A percentile compares a stretch with the other conserved stretches of the same genome.
Evolutionary conservation across 1,140 invertebrate species (phyloP).

Genomic region (Arion vulgaris): DNA sequence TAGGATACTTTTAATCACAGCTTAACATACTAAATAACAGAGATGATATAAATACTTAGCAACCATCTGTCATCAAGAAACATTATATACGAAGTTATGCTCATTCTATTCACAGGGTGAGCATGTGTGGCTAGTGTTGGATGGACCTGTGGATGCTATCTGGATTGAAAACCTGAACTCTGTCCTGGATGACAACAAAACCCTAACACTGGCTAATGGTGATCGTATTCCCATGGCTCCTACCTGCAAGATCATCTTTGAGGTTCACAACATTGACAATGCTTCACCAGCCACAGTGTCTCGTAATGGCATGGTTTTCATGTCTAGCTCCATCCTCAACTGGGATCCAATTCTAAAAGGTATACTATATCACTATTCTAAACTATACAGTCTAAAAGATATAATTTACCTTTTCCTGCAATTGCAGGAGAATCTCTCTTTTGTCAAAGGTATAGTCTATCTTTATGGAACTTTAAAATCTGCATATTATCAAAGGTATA

Average conservation of each 20-base stretch:
- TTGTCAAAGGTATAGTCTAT: too few relatives aligned
- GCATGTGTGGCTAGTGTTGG: slow-evolving; percentile 72
- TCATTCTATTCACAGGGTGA: slow-evolving; percentile 62
- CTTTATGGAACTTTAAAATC: too few relatives aligned
- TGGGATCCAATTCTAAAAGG: slow-evolving; percentile 89
- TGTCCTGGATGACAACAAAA: slow-evolving; percentile 76
- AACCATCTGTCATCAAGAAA: too few relatives aligned
- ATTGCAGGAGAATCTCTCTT: too few relatives aligned
- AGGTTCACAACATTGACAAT: slow-evolving; percentile 95
- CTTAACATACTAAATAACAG: too few relatives aligned
- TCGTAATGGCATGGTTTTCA: slow-evolving; percentile 96
- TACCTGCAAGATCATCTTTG: slow-evolving; percentile 95
- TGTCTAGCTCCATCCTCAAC: slow-evolving; percentile 94
- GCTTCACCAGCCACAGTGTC: slow-evolving; percentile 96
- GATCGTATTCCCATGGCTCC: slow-evolving; percentile 94
- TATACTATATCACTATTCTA: slow-evolving; percentile 36
- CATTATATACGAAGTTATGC: too few relatives aligned
- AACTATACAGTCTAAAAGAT: background rate
- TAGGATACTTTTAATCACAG: too few relatives aligned
- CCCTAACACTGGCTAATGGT: slow-evolving; percentile 93
- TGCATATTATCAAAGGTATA: too few relatives aligned
- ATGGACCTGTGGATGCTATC: slow-evolving; percentile 74
- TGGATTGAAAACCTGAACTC: slow-evolving; percentile 75
- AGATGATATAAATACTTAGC: too few relatives aligned
- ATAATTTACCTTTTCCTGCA: too few relatives aligned